Conservation (phyloP, 2,113 vertebrate species). For the Terrapene triunguis region DNA sequence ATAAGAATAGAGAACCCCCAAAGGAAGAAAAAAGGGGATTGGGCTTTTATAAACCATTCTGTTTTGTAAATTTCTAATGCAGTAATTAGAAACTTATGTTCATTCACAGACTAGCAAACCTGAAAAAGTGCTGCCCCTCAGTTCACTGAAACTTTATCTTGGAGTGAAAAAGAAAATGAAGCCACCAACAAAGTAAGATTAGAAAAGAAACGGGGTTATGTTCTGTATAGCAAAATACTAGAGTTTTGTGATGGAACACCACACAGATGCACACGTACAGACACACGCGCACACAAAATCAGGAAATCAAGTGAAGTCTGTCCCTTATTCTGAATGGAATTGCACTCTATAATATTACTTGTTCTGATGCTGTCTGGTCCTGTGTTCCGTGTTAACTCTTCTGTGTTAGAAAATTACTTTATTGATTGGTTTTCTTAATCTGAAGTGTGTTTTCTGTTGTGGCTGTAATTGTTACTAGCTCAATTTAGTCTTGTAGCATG, state of each 20-base stretch:
- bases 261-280: neutral
- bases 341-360: conserved; percentile 29
- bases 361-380: neutral
- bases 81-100: conserved; percentile 48
- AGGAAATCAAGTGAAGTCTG: conserved; percentile 11
- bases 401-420: conserved; percentile 52
- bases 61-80: neutral
- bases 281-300: neutral
- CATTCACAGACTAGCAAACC: conserved; percentile 88
- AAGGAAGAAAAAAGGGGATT: neutral
- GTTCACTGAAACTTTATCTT: conserved; percentile 89
- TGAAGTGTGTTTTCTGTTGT: neutral
- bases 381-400: conserved; percentile 30
- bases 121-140: conserved; percentile 87
- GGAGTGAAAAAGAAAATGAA: conserved; percentile 94
- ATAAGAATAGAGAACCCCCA: neutral
- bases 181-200: conserved; percentile 88
- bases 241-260: neutral
- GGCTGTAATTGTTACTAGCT: neutral
- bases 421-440: conserved; percentile 54
- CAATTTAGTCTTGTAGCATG: neutral
- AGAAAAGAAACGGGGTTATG: conserved; percentile 1
- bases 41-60: neutral
- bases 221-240: neutral
- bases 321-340: conserved; percentile 14